Conservation (phyloP, 2,888 invertebrate species). For the Hanleya hanleyi region DNA sequence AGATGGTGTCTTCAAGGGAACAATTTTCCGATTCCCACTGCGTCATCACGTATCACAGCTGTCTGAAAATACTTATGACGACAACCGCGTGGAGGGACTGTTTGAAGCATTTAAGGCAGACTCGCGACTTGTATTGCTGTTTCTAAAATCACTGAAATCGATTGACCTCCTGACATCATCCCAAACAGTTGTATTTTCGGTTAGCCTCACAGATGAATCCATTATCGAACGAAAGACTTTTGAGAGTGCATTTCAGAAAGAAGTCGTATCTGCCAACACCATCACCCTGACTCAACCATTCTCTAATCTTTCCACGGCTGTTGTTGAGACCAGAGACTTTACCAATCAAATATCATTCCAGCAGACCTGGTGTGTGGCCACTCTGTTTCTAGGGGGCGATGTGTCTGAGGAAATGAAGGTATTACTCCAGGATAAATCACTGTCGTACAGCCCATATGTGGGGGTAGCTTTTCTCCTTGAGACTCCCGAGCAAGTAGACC, state of each 20-base stretch:
- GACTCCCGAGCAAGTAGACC: conserved; percentile 7
- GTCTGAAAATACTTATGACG: conserved; percentile 49
- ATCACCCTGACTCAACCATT: too few species aligned
- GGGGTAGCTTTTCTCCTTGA: conserved; percentile 51
- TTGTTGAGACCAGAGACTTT: conserved; percentile 18
- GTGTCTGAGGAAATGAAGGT: too few species aligned
- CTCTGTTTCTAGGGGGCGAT: conserved; percentile 42
- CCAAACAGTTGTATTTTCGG: background rate
- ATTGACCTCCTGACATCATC: background rate
- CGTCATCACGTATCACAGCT: conserved; percentile 50
- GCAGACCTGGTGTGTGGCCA: conserved; percentile 13
- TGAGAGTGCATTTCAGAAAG: background rate
- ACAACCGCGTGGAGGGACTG: conserved; percentile 47
- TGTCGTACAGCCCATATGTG: too few species aligned
- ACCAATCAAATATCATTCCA: background rate
- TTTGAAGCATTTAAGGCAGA: conserved; percentile 54
- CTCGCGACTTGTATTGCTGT: conserved; percentile 56
- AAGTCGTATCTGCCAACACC: background rate
- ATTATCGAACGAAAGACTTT: background rate
- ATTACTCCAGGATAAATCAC: too few species aligned
- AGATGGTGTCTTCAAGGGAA: conserved; percentile 42
- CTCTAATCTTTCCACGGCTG: conserved; percentile 15
- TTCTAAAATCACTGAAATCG: conserved; percentile 57
- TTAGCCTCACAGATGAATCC: background rate
- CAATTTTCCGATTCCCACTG: conserved; percentile 67